phyloP scores from a whole-genome alignment of 2,888 invertebrate genomes.

The Dyspetes luteomarginatus region DNA sequence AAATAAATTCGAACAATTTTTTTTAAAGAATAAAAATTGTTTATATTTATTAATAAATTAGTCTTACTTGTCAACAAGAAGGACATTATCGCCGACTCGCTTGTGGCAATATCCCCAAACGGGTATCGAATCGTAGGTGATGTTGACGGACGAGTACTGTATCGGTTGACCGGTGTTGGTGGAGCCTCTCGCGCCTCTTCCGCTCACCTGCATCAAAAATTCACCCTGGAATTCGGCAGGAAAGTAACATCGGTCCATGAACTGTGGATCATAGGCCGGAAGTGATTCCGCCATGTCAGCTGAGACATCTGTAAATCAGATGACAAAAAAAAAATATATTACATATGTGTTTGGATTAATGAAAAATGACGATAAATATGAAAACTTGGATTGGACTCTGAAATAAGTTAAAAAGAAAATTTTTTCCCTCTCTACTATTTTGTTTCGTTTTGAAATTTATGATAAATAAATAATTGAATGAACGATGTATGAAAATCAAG shows the following conservation, averaged over 20 bases:
- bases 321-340: constrained; percentile 17
- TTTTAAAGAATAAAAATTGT: background rate
- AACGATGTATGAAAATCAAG: background rate
- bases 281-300: constrained; percentile 71
- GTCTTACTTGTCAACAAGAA: constrained; percentile 86
- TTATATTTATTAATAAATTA: background rate
- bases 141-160: constrained; percentile 86
- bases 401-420: too few species aligned
- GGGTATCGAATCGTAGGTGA: constrained; percentile 87
- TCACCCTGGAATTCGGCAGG: constrained; percentile 88
- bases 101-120: constrained; percentile 88
- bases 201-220: constrained; percentile 86
- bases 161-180: constrained; percentile 84
- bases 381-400: background rate
- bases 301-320: constrained; percentile 63
- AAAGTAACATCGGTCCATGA: constrained; percentile 86
- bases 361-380: background rate
- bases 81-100: constrained; percentile 86
- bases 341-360: background rate
- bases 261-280: constrained; percentile 74
- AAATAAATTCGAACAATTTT: background rate
- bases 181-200: constrained; percentile 77
- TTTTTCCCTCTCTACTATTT: too few species aligned
- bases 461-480: too few species aligned
- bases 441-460: too few species aligned